phyloP scores from a whole-genome alignment of 2,797 vertebrate species.

The Ispidina picta region DNA sequence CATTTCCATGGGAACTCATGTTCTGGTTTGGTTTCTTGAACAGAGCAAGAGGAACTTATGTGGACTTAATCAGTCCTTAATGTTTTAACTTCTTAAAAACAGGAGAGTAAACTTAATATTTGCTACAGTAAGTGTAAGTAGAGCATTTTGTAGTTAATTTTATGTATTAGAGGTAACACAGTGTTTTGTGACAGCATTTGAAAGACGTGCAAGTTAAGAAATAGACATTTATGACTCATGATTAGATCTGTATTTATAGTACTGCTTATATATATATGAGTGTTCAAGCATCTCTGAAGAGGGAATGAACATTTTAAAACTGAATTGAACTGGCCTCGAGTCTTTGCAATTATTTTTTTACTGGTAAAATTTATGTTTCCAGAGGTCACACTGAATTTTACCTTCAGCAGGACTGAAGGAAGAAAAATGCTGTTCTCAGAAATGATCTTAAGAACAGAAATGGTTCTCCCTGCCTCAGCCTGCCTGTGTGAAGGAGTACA shows the following conservation, averaged over 20 bases:
- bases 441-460: not conserved
- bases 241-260: not conserved
- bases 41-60: not conserved
- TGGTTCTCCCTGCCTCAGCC: not conserved
- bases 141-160: not conserved
- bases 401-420: not conserved
- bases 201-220: not conserved
- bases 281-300: not conserved
- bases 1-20: not conserved
- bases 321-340: rapidly evolving
- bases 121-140: not conserved
- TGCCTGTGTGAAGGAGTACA: not conserved
- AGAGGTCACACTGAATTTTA: not conserved
- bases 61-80: not conserved
- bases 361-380: not conserved
- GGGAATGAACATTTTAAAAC: not conserved
- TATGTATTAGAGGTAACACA: not conserved
- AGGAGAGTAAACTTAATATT: not conserved
- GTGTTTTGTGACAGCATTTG: not conserved
- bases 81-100: not conserved
- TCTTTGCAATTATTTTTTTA: not conserved
- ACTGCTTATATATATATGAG: not conserved
- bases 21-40: not conserved
- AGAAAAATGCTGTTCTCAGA: not conserved
- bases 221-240: not conserved